These are phyloP conservation scores for Halictus rubicundus DNA, from an alignment of 1,140 invertebrate genomes.

Conservation along the genomic window DNA sequence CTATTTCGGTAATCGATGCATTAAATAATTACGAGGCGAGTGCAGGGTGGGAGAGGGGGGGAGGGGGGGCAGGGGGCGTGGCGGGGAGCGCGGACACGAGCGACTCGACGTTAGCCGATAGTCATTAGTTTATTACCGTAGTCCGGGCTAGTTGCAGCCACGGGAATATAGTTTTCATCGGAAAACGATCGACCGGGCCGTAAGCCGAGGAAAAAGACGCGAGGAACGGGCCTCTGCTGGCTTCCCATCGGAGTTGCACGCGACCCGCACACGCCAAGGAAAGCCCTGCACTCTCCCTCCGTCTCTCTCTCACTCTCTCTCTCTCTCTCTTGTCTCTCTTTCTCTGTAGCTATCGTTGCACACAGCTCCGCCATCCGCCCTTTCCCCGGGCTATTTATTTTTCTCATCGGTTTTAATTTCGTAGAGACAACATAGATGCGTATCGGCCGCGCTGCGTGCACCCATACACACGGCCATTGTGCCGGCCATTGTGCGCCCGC, in stretches of 20 bases:
- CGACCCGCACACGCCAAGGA: slow-evolving; percentile 14
- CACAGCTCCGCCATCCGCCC: slow-evolving; percentile 21
- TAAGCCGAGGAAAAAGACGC: slow-evolving; percentile 25
- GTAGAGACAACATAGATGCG: slow-evolving; percentile 74
- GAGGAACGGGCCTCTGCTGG: not conserved
- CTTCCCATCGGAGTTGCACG: slow-evolving; percentile 10
- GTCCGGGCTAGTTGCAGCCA: slow-evolving; percentile 23
- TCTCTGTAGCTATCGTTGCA: too few species aligned
- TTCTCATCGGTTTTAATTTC: slow-evolving; percentile 78
- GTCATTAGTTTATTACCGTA: slow-evolving; percentile 46
- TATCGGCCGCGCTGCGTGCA: slow-evolving; percentile 58
- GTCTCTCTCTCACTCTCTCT: too few species aligned
- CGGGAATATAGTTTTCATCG: slow-evolving; percentile 42
- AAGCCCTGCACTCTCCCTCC: slow-evolving; percentile 29
- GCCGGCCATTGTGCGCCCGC: slow-evolving; percentile 58
- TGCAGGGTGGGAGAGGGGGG: not conserved
- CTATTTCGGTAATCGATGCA: slow-evolving; percentile 57
- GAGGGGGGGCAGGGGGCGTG: not conserved
- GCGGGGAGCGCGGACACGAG: not conserved
- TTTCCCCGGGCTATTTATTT: slow-evolving; percentile 72
- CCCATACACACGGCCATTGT: slow-evolving; percentile 54
- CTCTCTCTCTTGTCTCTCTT: not conserved
- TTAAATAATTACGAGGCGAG: slow-evolving; percentile 51
- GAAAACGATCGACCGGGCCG: slow-evolving; percentile 30
- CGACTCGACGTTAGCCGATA: slow-evolving; percentile 41